These are phyloP conservation scores for Anneissia japonica DNA, from an alignment of 35 echinoderm and acorn worm species.

Conservation along the genomic window DNA sequence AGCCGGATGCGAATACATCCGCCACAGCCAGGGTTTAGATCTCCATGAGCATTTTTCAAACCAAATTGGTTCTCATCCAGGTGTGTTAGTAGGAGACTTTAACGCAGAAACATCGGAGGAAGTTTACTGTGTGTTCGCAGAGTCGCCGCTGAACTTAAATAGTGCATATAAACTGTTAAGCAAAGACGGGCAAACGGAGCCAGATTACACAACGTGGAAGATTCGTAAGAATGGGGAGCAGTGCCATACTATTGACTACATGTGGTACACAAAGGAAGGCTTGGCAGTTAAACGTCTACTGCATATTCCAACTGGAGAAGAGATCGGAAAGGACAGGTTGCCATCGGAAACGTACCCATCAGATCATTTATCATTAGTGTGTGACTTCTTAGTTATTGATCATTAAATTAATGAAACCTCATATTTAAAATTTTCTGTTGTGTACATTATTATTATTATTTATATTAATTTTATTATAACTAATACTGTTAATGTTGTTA, in stretches of 20 bases:
- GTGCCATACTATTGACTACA: constrained; percentile 95
- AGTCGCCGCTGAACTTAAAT: constrained; percentile 37
- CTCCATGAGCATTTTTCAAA: constrained; percentile 50
- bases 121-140: constrained; percentile 54
- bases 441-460: no score
- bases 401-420: no score
- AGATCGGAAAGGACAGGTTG: constrained; percentile 63
- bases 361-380: constrained; percentile 90
- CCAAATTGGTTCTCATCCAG: constrained; percentile 19
- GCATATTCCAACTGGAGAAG: constrained; percentile 52
- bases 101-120: constrained; percentile 78
- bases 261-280: constrained; percentile 69
- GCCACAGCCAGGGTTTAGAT: constrained; percentile 57
- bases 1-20: constrained; percentile 52
- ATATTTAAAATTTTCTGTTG: no score
- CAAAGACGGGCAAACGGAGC: constrained; percentile 41
- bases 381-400: constrained; percentile 64
- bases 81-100: constrained; percentile 80
- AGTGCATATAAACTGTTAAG: constrained; percentile 71
- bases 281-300: constrained; percentile 33
- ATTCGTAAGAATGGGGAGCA: constrained; percentile 69
- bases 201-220: constrained; percentile 91
- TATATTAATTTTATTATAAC: no score
- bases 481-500: no score
- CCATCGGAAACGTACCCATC: constrained; percentile 77